A percentile compares a stretch with the other conserved stretches of the same genome.
Conservation (phyloP, 2,113 vertebrate species). For the Hoplias malabaricus region DNA sequence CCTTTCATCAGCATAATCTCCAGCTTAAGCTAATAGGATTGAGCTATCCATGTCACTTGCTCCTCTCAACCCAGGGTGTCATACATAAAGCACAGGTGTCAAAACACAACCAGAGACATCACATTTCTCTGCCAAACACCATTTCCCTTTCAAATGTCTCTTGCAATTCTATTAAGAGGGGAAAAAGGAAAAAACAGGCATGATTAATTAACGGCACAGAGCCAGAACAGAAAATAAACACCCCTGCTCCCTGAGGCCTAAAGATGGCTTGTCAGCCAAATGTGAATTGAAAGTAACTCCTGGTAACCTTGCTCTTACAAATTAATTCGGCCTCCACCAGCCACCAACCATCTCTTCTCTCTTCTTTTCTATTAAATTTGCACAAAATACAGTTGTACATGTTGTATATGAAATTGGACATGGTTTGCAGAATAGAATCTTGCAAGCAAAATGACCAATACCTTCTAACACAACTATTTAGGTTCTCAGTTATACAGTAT, state of each 20-base stretch:
- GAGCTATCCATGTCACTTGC: constrained; percentile 33
- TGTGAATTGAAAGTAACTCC: not conserved
- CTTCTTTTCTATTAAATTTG: too few species aligned
- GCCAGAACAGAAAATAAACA: not conserved
- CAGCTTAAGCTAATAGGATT: constrained; percentile 73
- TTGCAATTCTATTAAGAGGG: not conserved
- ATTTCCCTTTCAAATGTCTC: not conserved
- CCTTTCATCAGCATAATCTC: constrained; percentile 68
- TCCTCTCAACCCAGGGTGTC: constrained; percentile 10
- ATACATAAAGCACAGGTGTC: constrained; percentile 48
- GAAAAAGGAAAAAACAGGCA: not conserved
- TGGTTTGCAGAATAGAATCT: too few species aligned
- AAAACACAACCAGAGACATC: constrained; percentile 50
- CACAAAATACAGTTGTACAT: too few species aligned
- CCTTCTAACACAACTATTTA: too few species aligned
- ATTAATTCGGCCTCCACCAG: too few species aligned
- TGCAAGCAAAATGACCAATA: too few species aligned
- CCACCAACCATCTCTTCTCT: too few species aligned
- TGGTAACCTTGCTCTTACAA: not conserved
- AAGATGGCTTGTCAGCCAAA: not conserved
- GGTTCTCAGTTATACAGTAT: too few species aligned
- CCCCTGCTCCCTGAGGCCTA: not conserved
- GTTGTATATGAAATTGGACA: too few species aligned
- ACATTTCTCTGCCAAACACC: not conserved
- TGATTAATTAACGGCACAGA: not conserved